Percentiles rank a stretch among this genome's conserved stretches.
Evolutionary conservation across 2,113 vertebrate genomes (phyloP).

Genomic region (Aramus guarauna): DNA sequence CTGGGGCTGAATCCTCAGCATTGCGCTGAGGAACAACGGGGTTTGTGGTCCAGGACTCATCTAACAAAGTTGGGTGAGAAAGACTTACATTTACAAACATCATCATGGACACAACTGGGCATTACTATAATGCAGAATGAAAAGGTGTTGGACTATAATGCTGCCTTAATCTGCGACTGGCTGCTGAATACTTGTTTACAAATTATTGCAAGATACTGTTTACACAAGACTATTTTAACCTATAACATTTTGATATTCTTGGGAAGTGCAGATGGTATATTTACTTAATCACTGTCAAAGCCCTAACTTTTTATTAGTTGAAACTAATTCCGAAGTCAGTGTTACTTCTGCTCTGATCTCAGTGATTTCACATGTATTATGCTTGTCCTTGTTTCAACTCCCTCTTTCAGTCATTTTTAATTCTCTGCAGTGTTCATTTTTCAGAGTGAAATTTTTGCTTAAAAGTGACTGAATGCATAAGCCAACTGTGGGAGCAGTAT

Average conservation of each 20-base stretch:
- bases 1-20: conserved; percentile 67
- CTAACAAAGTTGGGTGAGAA: conserved; percentile 4
- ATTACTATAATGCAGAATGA: background rate
- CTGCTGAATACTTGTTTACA: conserved; percentile 26
- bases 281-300: conserved; percentile 50
- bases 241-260: conserved; percentile 51
- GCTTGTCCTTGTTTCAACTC: conserved; percentile 16
- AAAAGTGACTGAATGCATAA: background rate
- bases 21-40: conserved; percentile 3
- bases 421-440: background rate
- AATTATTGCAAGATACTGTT: conserved; percentile 26
- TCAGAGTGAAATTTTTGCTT: background rate
- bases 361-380: background rate
- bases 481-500: background rate
- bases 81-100: background rate
- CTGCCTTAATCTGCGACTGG: background rate
- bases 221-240: conserved; percentile 54
- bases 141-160: background rate
- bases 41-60: conserved; percentile 51
- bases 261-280: conserved; percentile 47
- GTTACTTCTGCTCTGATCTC: conserved; percentile 27
- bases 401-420: background rate
- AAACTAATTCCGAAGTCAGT: conserved; percentile 33
- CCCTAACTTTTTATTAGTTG: conserved; percentile 39
- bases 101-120: background rate